Evolutionary conservation across 1,140 invertebrate species (phyloP).

Genomic region (Pachyrhynchus sulphureomaculatus): DNA sequence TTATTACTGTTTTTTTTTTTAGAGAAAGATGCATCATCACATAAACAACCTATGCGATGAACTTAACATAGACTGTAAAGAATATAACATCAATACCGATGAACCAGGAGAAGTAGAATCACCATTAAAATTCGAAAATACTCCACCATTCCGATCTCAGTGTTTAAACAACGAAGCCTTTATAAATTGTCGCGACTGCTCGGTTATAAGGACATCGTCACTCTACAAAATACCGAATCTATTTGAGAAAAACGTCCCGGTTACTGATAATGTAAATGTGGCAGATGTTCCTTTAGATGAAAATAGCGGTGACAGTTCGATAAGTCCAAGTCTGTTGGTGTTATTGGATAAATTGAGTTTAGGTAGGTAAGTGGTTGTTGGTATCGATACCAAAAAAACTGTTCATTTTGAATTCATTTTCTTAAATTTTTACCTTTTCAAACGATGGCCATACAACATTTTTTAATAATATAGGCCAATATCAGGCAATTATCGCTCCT

Average conservation of each 20-base stretch:
- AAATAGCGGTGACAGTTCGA: too few relatives aligned
- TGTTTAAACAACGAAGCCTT: constrained; percentile 14
- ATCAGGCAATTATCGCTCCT: too few relatives aligned
- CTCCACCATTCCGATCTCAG: neutral
- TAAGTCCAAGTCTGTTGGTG: constrained; percentile 16
- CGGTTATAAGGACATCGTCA: constrained; percentile 2
- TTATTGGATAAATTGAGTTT: constrained; percentile 25
- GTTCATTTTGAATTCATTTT: too few relatives aligned
- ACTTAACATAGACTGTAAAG: constrained; percentile 29
- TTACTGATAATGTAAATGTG: too few relatives aligned
- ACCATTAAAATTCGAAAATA: constrained; percentile 1
- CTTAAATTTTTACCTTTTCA: too few relatives aligned
- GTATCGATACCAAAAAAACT: too few relatives aligned
- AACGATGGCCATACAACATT: too few relatives aligned
- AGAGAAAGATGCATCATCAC: constrained; percentile 35
- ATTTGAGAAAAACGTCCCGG: neutral
- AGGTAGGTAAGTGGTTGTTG: constrained; percentile 9
- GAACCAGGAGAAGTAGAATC: neutral
- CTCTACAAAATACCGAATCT: neutral
- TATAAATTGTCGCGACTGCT: constrained; percentile 17
- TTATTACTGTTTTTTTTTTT: constrained; percentile 14
- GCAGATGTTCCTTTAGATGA: too few relatives aligned
- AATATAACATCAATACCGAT: constrained; percentile 9
- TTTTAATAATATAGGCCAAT: too few relatives aligned
- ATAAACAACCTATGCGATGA: constrained; percentile 31